These are phyloP conservation scores for Chloropsis cyanopogon DNA, from an alignment of 2,113 vertebrate genomes.

Conservation along the genomic window DNA sequence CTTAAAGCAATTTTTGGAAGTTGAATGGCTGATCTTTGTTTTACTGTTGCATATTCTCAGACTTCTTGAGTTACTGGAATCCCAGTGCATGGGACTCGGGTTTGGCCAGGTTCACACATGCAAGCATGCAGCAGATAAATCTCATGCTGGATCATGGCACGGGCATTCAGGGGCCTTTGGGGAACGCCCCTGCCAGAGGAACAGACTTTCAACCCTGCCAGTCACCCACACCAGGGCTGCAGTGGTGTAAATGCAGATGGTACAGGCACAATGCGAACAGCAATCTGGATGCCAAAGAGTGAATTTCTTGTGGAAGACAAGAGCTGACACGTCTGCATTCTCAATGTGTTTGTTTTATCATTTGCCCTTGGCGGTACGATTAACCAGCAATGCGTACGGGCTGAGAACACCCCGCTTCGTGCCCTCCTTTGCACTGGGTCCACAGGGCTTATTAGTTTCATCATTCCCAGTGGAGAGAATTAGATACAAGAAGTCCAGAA, in stretches of 20 bases:
- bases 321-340: not conserved
- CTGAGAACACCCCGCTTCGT: not conserved
- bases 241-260: not conserved
- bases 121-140: not conserved
- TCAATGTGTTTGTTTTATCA: not conserved
- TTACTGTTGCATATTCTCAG: conserved; percentile 20
- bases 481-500: not conserved
- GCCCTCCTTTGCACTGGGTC: not conserved
- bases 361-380: not conserved
- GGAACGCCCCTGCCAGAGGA: not conserved
- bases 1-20: conserved; percentile 19
- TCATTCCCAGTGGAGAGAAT: not conserved
- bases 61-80: conserved; percentile 11
- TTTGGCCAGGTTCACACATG: not conserved
- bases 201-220: not conserved
- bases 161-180: not conserved
- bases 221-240: not conserved
- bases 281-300: not conserved
- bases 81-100: not conserved
- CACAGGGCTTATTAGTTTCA: not conserved
- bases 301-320: not conserved
- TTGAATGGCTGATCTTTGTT: not conserved
- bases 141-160: not conserved
- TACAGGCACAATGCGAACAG: not conserved
- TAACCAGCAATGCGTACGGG: rapidly evolving